phyloP scores from a whole-genome alignment of 2,113 vertebrate genomes.

The Hypanus sabinus region DNA sequence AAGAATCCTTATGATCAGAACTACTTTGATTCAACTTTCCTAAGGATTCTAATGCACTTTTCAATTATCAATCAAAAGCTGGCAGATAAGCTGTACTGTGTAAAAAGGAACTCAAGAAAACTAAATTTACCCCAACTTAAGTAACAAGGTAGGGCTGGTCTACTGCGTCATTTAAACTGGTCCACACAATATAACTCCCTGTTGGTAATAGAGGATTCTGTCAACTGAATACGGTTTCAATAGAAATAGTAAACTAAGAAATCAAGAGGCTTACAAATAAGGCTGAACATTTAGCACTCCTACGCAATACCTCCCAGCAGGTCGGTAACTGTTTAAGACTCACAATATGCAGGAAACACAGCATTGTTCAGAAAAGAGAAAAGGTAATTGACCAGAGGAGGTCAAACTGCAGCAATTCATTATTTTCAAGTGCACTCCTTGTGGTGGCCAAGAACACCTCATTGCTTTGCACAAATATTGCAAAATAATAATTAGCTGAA shows the following conservation, averaged over 20 bases:
- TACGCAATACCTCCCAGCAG: neutral
- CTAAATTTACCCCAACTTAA: neutral
- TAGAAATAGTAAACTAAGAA: slow-evolving; percentile 20
- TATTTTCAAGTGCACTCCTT: neutral
- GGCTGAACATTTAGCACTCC: slow-evolving; percentile 27
- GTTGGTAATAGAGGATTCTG: neutral
- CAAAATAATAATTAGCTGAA: neutral
- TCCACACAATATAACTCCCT: neutral
- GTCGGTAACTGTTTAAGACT: neutral
- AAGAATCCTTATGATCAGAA: neutral
- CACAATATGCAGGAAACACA: slow-evolving; percentile 12
- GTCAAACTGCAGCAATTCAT: neutral
- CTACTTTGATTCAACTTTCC: neutral
- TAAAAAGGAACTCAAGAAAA: neutral
- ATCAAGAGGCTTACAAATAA: slow-evolving; percentile 11
- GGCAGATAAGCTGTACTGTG: neutral
- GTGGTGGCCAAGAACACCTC: neutral
- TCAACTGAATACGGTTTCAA: neutral
- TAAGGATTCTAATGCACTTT: neutral
- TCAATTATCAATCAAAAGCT: neutral
- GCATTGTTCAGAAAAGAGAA: slow-evolving; percentile 8
- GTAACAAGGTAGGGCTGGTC: neutral
- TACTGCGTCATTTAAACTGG: neutral
- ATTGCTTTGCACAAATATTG: neutral
- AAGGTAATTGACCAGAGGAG: neutral